A percentile compares a stretch with the other conserved stretches of the same genome.
phyloP scores from a whole-genome alignment of 2,797 vertebrate genomes.

The Crenichthys baileyi region DNA sequence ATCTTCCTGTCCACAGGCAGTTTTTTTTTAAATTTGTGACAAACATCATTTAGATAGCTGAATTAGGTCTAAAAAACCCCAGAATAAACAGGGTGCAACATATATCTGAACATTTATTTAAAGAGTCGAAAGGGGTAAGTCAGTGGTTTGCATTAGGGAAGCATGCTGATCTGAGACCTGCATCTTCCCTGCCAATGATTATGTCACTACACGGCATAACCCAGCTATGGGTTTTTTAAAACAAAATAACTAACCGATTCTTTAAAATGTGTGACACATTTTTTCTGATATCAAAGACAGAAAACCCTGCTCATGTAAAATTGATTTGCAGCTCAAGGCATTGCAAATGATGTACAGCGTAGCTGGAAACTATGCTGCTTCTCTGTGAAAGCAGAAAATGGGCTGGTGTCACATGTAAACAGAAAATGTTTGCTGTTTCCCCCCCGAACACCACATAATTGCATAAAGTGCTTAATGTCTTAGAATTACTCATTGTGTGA shows the following conservation, averaged over 20 bases:
- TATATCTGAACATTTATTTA: slow-evolving; percentile 30
- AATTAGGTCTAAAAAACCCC: neutral
- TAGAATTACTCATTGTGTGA: slow-evolving; percentile 5
- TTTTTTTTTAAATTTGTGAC: neutral
- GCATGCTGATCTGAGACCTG: slow-evolving; percentile 22
- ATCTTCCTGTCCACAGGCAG: neutral
- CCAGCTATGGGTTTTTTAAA: neutral
- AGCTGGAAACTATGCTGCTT: slow-evolving; percentile 24
- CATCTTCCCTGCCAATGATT: slow-evolving; percentile 28
- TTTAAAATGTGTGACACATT: neutral
- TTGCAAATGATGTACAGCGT: slow-evolving; percentile 20
- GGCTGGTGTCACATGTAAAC: slow-evolving; percentile 18
- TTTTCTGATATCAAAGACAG: slow-evolving; percentile 13
- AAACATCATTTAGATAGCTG: slow-evolving; percentile 20
- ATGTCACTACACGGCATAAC: slow-evolving; percentile 28
- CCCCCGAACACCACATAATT: slow-evolving; percentile 5
- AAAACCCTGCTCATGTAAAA: slow-evolving; percentile 9
- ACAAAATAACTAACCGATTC: neutral
- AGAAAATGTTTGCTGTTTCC: slow-evolving; percentile 2
- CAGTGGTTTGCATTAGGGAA: slow-evolving; percentile 24
- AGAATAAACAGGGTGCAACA: slow-evolving; percentile 4
- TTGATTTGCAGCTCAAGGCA: slow-evolving; percentile 32
- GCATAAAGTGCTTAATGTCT: neutral
- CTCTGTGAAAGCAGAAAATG: slow-evolving; percentile 25
- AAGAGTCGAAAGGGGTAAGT: slow-evolving; percentile 33